These are phyloP conservation scores for Bungarus multicinctus DNA, from an alignment of 2,113 vertebrate genomes.

Conservation along the genomic window DNA sequence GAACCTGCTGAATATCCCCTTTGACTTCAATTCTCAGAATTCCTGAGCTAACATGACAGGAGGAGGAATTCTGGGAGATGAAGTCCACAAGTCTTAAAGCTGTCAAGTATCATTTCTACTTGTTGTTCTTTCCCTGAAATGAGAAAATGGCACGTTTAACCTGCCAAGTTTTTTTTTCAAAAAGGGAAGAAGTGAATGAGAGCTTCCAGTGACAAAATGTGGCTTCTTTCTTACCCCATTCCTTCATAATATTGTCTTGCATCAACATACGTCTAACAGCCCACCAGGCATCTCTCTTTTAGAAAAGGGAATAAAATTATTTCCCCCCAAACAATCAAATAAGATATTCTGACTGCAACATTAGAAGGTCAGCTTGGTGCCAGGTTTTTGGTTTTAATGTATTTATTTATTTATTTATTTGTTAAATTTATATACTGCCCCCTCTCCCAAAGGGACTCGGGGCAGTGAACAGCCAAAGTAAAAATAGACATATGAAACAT, in stretches of 20 bases:
- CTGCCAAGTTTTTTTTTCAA: background rate
- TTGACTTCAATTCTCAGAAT: no score
- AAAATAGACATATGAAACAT: no score
- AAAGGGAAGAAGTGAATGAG: background rate
- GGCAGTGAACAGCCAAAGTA: no score
- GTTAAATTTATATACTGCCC: no score
- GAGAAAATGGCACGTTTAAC: background rate
- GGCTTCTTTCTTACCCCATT: background rate
- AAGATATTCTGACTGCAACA: background rate
- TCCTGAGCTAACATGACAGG: no score
- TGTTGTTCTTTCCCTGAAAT: background rate
- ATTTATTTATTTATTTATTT: no score
- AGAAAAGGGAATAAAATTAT: background rate
- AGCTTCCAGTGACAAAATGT: background rate
- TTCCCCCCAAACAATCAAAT: background rate
- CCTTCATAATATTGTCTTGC: background rate
- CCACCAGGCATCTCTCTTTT: background rate
- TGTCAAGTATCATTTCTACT: background rate
- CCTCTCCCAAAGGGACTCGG: no score
- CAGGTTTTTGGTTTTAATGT: background rate
- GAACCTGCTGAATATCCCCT: no score
- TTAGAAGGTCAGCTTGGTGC: background rate
- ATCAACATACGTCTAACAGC: background rate
- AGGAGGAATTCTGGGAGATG: no score
- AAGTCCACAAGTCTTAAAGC: no score